phyloP scores from a whole-genome alignment of 2,113 vertebrate species.

The Pelmatolapia mariae region DNA sequence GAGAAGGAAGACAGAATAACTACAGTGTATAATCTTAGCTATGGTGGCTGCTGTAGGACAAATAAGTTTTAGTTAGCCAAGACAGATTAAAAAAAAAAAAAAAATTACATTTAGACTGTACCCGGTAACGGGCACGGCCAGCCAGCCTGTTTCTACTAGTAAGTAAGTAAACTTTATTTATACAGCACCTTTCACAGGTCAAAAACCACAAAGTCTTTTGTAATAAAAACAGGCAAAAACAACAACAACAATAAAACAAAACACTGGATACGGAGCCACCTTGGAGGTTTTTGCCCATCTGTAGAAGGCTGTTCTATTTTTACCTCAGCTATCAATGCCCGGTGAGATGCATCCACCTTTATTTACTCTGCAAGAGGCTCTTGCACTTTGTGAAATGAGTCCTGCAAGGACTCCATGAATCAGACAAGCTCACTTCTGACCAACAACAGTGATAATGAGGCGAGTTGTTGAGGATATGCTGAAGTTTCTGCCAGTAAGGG shows the following conservation, averaged over 20 bases:
- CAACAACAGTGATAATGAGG: not conserved
- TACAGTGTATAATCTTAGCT: not conserved
- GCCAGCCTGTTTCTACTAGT: not conserved
- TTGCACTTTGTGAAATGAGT: not conserved
- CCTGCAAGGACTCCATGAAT: not conserved
- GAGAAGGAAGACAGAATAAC: not conserved
- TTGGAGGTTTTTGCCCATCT: not conserved
- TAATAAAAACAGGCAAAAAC: not conserved
- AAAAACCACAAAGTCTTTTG: not conserved
- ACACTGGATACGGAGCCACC: not conserved
- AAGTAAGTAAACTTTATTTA: not conserved
- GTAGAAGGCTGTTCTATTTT: not conserved
- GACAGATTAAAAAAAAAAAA: not conserved
- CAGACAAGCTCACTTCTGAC: not conserved
- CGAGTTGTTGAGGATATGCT: rapidly evolving
- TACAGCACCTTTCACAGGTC: not conserved
- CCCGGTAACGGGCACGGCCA: not conserved
- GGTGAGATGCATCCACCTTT: not conserved
- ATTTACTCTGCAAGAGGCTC: not conserved
- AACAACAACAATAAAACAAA: not conserved
- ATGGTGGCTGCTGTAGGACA: not conserved
- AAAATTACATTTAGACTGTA: not conserved
- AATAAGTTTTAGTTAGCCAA: not conserved
- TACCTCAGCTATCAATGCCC: not conserved
- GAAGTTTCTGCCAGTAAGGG: not conserved